Percentiles rank a stretch among this genome's conserved stretches.
These are phyloP conservation scores for Eulemur albifrons DNA, from an alignment of 2,797 vertebrate species.

Conservation along the genomic window DNA sequence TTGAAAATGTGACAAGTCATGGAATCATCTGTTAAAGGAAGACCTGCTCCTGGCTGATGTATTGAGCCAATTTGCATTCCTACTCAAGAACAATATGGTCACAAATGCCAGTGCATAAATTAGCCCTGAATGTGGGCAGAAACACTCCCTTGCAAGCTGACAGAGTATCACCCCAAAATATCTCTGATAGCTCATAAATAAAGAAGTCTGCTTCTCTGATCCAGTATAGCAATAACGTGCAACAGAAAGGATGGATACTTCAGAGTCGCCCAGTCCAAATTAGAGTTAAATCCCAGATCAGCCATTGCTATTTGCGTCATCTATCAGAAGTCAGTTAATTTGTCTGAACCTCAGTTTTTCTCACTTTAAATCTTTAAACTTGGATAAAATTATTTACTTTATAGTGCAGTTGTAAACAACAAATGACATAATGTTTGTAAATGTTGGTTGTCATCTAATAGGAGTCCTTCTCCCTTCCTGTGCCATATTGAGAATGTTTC, in stretches of 20 bases:
- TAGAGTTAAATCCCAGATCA: not conserved
- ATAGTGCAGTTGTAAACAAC: not conserved
- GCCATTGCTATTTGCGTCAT: not conserved
- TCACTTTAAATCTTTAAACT: not conserved
- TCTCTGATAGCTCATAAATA: conserved; percentile 42
- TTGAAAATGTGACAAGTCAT: conserved; percentile 25
- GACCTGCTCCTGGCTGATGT: not conserved
- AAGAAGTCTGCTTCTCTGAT: conserved; percentile 21
- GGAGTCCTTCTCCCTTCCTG: not conserved
- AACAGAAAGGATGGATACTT: not conserved
- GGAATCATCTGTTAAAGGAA: conserved; percentile 41
- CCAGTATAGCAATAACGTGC: not conserved
- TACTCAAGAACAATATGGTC: conserved; percentile 48
- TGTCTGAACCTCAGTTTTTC: not conserved
- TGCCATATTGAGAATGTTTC: not conserved
- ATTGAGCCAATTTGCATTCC: not conserved
- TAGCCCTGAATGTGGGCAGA: not conserved
- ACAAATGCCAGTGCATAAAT: conserved; percentile 53
- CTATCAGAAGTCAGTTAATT: not conserved
- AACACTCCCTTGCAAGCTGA: not conserved
- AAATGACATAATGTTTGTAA: not conserved
- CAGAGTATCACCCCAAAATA: conserved; percentile 53
- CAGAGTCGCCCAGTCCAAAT: not conserved
- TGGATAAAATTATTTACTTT: not conserved
- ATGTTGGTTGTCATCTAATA: not conserved